Percentiles rank a stretch among this genome's conserved stretches.
Conservation (phyloP, 2,797 vertebrate genomes). For the Liparis tanakae region DNA sequence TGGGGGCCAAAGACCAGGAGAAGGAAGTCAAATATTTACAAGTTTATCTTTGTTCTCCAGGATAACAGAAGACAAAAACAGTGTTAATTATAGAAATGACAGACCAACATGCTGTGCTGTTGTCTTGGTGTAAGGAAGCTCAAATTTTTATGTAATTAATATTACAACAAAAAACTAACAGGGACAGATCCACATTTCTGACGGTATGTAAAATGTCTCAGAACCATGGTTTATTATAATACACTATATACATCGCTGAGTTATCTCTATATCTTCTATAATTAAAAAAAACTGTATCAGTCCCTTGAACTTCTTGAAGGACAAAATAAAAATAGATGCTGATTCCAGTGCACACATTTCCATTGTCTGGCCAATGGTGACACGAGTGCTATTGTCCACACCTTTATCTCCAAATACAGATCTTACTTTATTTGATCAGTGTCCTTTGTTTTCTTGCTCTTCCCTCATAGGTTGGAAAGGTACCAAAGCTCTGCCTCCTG, state of each 20-base stretch:
- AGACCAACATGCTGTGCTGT: not conserved
- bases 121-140: not conserved
- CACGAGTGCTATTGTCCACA: slow-evolving; percentile 43
- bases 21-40: slow-evolving; percentile 51
- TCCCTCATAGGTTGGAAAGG: slow-evolving; percentile 31
- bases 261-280: not conserved
- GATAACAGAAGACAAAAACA: slow-evolving; percentile 35
- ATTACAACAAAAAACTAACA: not conserved
- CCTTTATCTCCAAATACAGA: slow-evolving; percentile 63
- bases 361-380: slow-evolving; percentile 24
- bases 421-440: slow-evolving; percentile 40
- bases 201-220: not conserved
- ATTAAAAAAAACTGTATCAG: not conserved
- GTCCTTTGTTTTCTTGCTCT: slow-evolving; percentile 41
- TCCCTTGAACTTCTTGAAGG: slow-evolving; percentile 5
- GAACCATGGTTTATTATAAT: not conserved
- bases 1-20: slow-evolving; percentile 31
- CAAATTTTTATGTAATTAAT: not conserved
- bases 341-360: slow-evolving; percentile 27
- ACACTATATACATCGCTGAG: not conserved
- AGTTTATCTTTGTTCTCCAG: slow-evolving; percentile 64
- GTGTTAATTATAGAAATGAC: not conserved
- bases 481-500: slow-evolving; percentile 40
- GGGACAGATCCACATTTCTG: not conserved
- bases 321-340: slow-evolving; percentile 42